Evolutionary conservation across 2,113 vertebrate genomes (phyloP), one percentile per base, ranked within the genome.

Genomic region (Plecotus auritus): DNA sequence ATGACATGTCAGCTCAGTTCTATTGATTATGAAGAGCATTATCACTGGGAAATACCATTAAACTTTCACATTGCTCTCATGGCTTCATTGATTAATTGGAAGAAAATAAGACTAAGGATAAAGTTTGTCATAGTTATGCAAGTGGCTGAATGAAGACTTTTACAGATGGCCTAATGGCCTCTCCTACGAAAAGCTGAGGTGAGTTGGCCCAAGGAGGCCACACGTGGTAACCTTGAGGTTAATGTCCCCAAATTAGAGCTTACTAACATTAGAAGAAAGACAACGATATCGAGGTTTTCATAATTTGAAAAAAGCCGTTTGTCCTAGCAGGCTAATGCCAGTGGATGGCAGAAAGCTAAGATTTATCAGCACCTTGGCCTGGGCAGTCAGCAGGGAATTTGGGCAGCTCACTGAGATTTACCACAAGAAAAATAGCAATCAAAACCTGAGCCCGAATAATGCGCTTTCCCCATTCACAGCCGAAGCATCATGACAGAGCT

Each of bases 121-220:
- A 94, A 94, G 61, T 84, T 90, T 72, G 47, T 83, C n/a, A 67
- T 61, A 16, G 77, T 95, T 95, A 80, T 95, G 85, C 82, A 88
- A 73, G 40, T 93, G 77, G 54, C n/a, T 87, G 35, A 97, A 97
- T 96, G 85, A 93, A 30, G 66, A 95, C 35, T 92, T 96, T 77
- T 90, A 61, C 73, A 95, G 76, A 91, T 93, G 70, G 76, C 45
- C 72, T 90, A 83, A 85, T 82, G 78, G 32, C 88, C 88, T 95
- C 28, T 90, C 96, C 77, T 7, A 30, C 22, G 73, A 67, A 96
- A 92, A 90, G 12, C 14, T 73, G 37, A 67, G 49, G 84, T 74
- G 35, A 13, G 67, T 93, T 85, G 81, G 61, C 42, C 85, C 45
- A 30, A 95, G 54, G 51, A 78, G 77, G 66, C 16, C 18, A 35